Evolutionary conservation across 2,888 invertebrate species (phyloP), one percentile per base, ranked within the genome.

Genomic region (Cheilosia pagana): DNA sequence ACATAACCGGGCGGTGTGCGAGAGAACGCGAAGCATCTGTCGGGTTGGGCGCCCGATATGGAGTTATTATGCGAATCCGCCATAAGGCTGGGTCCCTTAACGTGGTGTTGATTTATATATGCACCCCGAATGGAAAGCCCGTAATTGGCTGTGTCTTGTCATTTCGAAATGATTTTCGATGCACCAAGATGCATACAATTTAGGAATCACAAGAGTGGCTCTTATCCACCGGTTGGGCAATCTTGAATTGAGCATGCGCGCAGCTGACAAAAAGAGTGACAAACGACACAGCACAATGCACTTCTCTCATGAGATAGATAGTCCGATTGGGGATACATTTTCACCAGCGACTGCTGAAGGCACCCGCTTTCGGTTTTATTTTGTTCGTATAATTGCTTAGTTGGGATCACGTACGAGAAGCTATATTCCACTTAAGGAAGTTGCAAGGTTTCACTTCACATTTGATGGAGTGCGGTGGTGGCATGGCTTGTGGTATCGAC

Each of bases 91-190:
- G 68, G n/a, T 74, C 79, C 74, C 79, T 83, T 78, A 57, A 63
- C 43, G 23, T 31, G 59, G 25, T n/a, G 25, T n/a, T 76, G 67
- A 82, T 67, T 78, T 78, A 82, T 83, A 82, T 83, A 52, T 67
- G 74, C 62, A 41, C 14, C 41, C 16, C 60, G 3, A 28, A 25
- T 48, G 31, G 35, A 57, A 53, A 25, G 2, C 16, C 21, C 35
- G 50, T 19, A 59, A 60, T 43, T 81, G 74, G 63, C 75, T 71
- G 67, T 78, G 82, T 74, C 78, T 74, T 57, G 72, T 57, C 45
- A 55, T 72, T 50, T 53, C 48, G 52, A 45, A 67, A 72, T 57
- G 50, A 41, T 67, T 45, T 65, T 50, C 31, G 39, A 76, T 60
- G 55, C 62, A 68, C 62, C 21, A 41, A 16, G 25, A 50, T 23